Percentiles rank a stretch among this genome's conserved stretches.
phyloP scores from a whole-genome alignment of 1,140 invertebrate species.

The Euschistus heros region DNA sequence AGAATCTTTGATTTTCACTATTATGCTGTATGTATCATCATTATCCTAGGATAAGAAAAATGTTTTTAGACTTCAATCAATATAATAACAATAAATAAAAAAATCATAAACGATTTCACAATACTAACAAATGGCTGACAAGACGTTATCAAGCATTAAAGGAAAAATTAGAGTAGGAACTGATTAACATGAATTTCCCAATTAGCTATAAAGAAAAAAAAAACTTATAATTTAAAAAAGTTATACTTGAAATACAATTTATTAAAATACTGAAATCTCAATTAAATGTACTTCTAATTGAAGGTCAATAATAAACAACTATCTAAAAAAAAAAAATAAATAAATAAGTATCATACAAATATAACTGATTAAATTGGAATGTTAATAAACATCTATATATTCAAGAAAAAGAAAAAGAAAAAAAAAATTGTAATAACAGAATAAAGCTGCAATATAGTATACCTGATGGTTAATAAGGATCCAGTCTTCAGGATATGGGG shows the following conservation, averaged over 20 bases:
- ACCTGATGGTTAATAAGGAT: constrained; percentile 30
- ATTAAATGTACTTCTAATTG: too few relatives aligned
- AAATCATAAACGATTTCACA: not conserved
- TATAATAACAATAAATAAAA: not conserved
- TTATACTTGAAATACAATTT: too few relatives aligned
- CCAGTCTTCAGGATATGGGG: constrained; percentile 66
- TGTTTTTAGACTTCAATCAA: not conserved
- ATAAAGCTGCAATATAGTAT: not conserved
- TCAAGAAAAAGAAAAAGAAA: not conserved
- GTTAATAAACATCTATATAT: not conserved
- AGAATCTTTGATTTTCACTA: constrained; percentile 53
- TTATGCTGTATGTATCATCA: constrained; percentile 35
- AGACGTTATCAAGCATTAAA: not conserved
- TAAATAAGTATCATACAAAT: constrained; percentile 7
- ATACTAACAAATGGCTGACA: not conserved
- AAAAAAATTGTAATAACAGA: not conserved
- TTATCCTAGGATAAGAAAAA: constrained; percentile 9
- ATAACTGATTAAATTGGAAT: constrained; percentile 17
- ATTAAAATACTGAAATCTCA: too few relatives aligned
- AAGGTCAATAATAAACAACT: not conserved
- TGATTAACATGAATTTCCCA: not conserved
- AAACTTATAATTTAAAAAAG: too few relatives aligned
- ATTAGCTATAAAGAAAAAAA: too few relatives aligned
- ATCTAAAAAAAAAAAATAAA: not conserved
- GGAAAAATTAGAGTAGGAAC: not conserved